Percentiles rank a stretch among this genome's conserved stretches.
Conservation (phyloP, 2,797 vertebrate species). For the Trachops cirrhosus region DNA sequence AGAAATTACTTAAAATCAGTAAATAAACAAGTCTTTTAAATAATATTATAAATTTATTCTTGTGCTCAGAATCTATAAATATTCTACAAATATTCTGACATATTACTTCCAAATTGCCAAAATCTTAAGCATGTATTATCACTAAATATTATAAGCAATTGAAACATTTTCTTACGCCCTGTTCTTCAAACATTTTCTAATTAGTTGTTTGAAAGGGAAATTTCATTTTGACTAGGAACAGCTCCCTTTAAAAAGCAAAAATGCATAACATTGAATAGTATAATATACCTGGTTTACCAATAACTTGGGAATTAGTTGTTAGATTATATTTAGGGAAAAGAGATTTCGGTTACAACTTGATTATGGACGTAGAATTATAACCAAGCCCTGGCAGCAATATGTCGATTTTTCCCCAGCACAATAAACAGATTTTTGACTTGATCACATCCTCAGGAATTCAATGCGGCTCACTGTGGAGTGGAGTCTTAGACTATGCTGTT, state of each 20-base stretch:
- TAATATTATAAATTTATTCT: not conserved
- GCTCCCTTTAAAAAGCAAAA: not conserved
- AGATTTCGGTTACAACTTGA: not conserved
- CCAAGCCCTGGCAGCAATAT: not conserved
- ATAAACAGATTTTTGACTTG: not conserved
- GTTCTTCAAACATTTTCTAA: not conserved
- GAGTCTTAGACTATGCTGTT: not conserved
- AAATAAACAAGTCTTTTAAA: not conserved
- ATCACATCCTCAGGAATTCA: constrained; percentile 7
- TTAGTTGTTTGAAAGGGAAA: not conserved
- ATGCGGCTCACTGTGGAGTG: not conserved
- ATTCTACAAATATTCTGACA: not conserved
- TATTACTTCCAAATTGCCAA: not conserved
- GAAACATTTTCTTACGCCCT: not conserved
- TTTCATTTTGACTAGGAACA: not conserved
- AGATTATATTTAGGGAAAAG: not conserved
- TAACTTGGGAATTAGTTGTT: not conserved
- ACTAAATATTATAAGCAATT: not conserved
- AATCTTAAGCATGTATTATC: not conserved
- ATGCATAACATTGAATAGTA: not conserved
- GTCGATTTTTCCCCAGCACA: not conserved
- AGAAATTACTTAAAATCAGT: not conserved
- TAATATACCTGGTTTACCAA: not conserved
- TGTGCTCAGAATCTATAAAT: not conserved
- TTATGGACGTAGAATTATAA: not conserved